Percentiles rank a stretch among this genome's conserved stretches.
phyloP scores from a whole-genome alignment of 2,888 invertebrate species.

The Tyria jacobaeae region DNA sequence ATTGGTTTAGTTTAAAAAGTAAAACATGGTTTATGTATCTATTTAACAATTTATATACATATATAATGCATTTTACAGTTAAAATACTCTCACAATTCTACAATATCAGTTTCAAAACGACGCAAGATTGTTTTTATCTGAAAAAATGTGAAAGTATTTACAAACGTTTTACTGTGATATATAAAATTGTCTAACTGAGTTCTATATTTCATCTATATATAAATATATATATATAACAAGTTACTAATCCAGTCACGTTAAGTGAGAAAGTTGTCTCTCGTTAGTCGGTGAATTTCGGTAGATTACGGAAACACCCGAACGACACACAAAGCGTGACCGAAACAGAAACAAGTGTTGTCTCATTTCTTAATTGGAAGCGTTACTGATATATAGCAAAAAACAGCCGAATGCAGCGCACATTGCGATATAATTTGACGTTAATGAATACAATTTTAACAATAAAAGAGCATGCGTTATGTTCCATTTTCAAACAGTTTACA shows the following conservation, averaged over 20 bases:
- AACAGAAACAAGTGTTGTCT: slow-evolving; percentile 24
- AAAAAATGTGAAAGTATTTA: slow-evolving; percentile 32
- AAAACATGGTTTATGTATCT: slow-evolving; percentile 3
- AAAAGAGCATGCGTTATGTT: slow-evolving; percentile 11
- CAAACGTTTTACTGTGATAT: not conserved
- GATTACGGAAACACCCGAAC: slow-evolving; percentile 1
- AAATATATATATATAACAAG: slow-evolving; percentile 39
- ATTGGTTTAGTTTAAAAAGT: slow-evolving; percentile 2
- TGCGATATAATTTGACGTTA: slow-evolving; percentile 10
- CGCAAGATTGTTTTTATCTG: not conserved
- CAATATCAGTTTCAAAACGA: not conserved
- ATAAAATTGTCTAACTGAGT: slow-evolving; percentile 18
- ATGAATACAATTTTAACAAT: slow-evolving; percentile 3
- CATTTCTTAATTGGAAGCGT: slow-evolving; percentile 16
- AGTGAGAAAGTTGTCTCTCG: slow-evolving; percentile 22
- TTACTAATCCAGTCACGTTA: slow-evolving; percentile 12
- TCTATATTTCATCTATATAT: slow-evolving; percentile 40
- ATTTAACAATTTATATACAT: slow-evolving; percentile 19
- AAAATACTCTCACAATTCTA: slow-evolving; percentile 36
- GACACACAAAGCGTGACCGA: slow-evolving; percentile 18
- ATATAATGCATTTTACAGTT: slow-evolving; percentile 15
- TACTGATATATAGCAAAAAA: slow-evolving; percentile 28
- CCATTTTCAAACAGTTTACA: slow-evolving; percentile 15
- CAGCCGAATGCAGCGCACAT: slow-evolving; percentile 20
- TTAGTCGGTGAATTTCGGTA: slow-evolving; percentile 23